Percentiles rank a stretch among this genome's conserved stretches.
Conservation (phyloP, 1,140 invertebrate species). For the Patella vulgata region DNA sequence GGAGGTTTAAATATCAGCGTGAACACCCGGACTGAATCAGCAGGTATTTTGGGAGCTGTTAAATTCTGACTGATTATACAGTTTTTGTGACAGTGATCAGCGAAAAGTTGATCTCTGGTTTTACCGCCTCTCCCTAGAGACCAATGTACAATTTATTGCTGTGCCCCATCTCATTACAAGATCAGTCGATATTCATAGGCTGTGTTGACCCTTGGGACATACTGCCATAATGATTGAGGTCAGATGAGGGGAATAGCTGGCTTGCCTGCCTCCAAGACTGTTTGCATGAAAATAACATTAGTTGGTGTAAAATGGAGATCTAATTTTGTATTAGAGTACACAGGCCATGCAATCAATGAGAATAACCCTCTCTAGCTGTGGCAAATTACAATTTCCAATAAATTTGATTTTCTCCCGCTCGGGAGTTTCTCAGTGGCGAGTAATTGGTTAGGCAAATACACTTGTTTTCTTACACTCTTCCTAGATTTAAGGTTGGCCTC, state of each 20-base stretch:
- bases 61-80: too few species aligned
- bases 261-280: conserved; percentile 2
- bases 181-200: conserved; percentile 8
- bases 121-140: too few species aligned
- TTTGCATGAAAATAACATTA: conserved; percentile 20
- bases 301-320: conserved; percentile 10
- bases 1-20: too few species aligned
- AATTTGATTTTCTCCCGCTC: conserved; percentile 7
- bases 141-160: too few species aligned
- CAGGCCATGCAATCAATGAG: conserved; percentile 2
- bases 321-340: conserved; percentile 5
- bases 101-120: too few species aligned
- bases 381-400: conserved; percentile 13
- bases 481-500: too few species aligned
- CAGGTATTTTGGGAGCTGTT: too few species aligned
- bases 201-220: not conserved
- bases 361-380: not conserved
- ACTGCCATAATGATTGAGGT: conserved; percentile 3
- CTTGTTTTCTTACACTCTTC: conserved; percentile 3
- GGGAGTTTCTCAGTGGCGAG: conserved; percentile 7
- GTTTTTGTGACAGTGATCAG: too few species aligned
- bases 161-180: too few species aligned
- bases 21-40: too few species aligned
- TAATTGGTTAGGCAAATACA: conserved; percentile 12
- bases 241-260: not conserved